Evolutionary conservation across 2,113 vertebrate species (phyloP).

Genomic region (Ophthalmotilapia sp.): DNA sequence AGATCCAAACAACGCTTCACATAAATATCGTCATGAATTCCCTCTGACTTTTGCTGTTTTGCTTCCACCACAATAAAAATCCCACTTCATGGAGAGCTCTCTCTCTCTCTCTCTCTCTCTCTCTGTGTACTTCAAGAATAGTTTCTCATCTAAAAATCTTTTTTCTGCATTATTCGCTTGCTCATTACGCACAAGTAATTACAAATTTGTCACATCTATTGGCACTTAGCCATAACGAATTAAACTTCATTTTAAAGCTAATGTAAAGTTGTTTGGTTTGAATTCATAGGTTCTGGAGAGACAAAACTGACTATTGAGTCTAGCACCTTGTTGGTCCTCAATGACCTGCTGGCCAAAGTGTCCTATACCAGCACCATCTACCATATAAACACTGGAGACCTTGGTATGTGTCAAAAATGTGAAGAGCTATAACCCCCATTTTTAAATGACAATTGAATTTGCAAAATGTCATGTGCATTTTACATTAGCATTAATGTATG

Average conservation of each 20-base stretch:
- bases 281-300: background rate
- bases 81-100: no score
- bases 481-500: background rate
- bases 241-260: background rate
- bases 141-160: no score
- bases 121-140: no score
- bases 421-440: background rate
- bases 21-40: no score
- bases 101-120: no score
- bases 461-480: background rate
- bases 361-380: background rate
- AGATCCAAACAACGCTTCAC: no score
- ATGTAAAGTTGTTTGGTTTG: background rate
- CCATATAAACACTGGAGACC: background rate
- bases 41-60: no score
- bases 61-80: no score
- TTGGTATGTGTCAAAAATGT: background rate
- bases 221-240: fast-evolving
- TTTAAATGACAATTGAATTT: background rate
- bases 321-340: background rate
- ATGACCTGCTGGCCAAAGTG: background rate
- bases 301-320: background rate
- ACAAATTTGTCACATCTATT: background rate
- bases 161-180: no score
- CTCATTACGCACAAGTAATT: no score